phyloP scores from a whole-genome alignment of 2,888 invertebrate genomes.

The Zelleria hepariella region DNA sequence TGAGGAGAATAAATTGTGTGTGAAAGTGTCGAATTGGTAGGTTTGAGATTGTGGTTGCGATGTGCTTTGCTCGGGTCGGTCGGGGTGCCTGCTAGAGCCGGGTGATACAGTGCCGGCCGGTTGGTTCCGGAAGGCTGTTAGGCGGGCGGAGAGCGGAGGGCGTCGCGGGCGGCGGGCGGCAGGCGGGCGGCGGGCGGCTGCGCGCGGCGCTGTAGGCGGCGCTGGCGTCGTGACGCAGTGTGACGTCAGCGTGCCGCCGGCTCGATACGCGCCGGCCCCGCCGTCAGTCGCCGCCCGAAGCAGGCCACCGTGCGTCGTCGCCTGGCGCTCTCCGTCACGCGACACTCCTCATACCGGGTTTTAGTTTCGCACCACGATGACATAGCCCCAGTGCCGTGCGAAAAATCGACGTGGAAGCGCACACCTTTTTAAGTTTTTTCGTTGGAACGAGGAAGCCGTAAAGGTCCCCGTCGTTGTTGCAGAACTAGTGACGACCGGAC shows the following conservation, averaged over 20 bases:
- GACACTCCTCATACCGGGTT: conserved; percentile 63
- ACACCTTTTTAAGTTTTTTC: conserved; percentile 67
- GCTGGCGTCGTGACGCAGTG: conserved; percentile 76
- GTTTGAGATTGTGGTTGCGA: conserved; percentile 17
- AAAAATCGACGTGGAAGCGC: conserved; percentile 58
- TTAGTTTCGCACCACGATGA: conserved; percentile 68
- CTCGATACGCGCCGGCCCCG: conserved; percentile 74
- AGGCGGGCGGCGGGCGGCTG: conserved; percentile 37
- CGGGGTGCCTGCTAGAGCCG: no score
- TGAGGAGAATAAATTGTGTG: conserved; percentile 19
- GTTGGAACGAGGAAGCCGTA: conserved; percentile 56
- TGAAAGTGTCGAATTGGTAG: neutral
- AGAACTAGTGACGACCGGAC: conserved; percentile 65
- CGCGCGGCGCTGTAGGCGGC: conserved; percentile 59
- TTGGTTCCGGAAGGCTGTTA: conserved; percentile 17
- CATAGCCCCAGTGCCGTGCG: conserved; percentile 67
- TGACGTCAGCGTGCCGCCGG: conserved; percentile 80
- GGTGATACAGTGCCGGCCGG: conserved; percentile 21
- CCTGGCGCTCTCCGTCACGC: conserved; percentile 55
- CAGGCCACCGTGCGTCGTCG: conserved; percentile 63
- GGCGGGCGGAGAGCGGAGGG: conserved; percentile 26
- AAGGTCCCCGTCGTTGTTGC: conserved; percentile 63
- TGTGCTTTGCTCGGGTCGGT: conserved; percentile 62
- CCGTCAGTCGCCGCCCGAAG: conserved; percentile 72
- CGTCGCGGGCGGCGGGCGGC: conserved; percentile 24